Percentiles rank a stretch among this genome's conserved stretches.
Evolutionary conservation across 2,113 vertebrate species (phyloP).

Genomic region (Phaethornis superciliosus): DNA sequence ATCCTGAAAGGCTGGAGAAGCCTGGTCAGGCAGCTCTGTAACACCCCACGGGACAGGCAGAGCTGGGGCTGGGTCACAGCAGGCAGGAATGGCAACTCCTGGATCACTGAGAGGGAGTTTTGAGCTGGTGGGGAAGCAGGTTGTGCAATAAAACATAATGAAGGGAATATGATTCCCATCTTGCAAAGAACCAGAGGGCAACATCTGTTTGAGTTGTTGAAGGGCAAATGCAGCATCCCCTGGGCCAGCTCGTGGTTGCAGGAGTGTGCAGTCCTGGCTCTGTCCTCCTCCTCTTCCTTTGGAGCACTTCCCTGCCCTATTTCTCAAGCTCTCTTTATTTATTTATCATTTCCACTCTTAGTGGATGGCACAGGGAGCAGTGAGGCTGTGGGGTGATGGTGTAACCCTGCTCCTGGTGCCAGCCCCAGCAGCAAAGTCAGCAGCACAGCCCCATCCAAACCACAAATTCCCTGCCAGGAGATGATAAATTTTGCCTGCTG

Average conservation of each 20-base stretch:
- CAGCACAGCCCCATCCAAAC: neutral
- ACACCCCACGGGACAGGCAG: accelerated
- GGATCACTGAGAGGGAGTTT: neutral
- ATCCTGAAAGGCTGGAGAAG: neutral
- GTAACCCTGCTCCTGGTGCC: neutral
- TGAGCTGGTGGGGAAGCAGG: accelerated
- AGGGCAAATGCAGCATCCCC: neutral
- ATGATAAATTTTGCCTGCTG: neutral
- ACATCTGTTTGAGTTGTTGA: neutral
- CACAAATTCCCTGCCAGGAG: neutral
- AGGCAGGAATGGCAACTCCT: neutral
- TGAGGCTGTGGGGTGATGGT: accelerated
- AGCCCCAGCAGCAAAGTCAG: accelerated
- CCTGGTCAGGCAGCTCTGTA: neutral
- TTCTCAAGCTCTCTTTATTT: neutral
- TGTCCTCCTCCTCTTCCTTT: neutral
- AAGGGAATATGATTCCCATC: neutral
- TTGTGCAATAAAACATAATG: neutral
- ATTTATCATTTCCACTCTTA: neutral
- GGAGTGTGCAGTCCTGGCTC: neutral
- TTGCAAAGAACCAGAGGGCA: neutral
- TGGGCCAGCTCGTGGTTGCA: accelerated
- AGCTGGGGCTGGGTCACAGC: too few species aligned
- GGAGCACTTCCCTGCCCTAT: neutral
- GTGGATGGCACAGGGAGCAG: neutral